These are phyloP conservation scores for Cheirogaleus major DNA, from an alignment of 2,797 vertebrate genomes.

Conservation along the genomic window DNA sequence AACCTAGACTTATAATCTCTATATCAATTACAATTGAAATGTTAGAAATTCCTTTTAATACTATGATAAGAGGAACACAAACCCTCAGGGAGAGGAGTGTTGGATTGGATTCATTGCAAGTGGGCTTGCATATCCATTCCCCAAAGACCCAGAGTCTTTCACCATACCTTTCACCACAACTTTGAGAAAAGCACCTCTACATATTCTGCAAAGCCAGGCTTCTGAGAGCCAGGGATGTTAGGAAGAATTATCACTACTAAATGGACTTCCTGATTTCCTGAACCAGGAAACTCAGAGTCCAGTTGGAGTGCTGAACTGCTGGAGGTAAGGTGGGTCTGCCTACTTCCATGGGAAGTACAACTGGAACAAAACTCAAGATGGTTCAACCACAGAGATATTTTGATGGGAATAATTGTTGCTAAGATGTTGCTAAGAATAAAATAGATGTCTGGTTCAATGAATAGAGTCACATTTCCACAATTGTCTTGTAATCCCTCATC, in stretches of 20 bases:
- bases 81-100: background rate
- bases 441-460: background rate
- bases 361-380: background rate
- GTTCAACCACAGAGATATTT: background rate
- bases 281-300: background rate
- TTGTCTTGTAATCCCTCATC: background rate
- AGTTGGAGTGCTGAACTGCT: background rate
- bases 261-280: background rate
- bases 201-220: background rate
- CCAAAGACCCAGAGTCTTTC: background rate
- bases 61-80: background rate
- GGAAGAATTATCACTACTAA: background rate
- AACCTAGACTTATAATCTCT: background rate
- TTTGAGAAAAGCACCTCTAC: background rate
- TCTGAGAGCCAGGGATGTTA: background rate
- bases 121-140: background rate
- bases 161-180: background rate
- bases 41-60: background rate
- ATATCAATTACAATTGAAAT: background rate
- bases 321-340: background rate
- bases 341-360: background rate
- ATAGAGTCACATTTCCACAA: background rate
- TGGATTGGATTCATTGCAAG: background rate
- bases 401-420: background rate
- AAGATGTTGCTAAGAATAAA: background rate